Evolutionary conservation across 2,888 invertebrate genomes (phyloP).

Genomic region (Oxyteleia sp.): DNA sequence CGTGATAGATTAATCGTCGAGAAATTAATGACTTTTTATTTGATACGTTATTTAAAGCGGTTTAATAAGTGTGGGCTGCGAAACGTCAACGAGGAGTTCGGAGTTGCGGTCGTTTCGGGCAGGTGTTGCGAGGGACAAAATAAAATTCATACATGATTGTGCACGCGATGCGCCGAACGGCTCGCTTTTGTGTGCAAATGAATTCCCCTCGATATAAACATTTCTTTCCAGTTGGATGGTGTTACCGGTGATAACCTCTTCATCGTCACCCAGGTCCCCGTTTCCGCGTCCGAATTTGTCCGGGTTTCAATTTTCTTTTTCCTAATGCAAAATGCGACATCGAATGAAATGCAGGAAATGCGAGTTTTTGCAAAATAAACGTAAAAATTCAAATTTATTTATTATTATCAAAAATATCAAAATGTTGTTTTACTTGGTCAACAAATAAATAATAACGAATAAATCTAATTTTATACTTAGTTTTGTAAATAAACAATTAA

Average conservation of each 20-base stretch:
- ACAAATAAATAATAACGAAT: too few relatives aligned
- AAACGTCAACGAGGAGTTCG: neutral
- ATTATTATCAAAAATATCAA: too few relatives aligned
- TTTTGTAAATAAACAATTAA: too few relatives aligned
- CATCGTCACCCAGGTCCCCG: neutral
- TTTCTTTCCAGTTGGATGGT: constrained; percentile 46
- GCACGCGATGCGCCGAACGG: constrained; percentile 23
- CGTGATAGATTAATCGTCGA: constrained; percentile 1
- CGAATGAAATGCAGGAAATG: too few relatives aligned
- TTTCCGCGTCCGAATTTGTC: neutral
- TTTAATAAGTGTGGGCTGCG: constrained; percentile 13
- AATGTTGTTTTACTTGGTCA: too few relatives aligned
- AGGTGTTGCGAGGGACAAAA: constrained; percentile 32
- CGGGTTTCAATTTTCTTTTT: neutral
- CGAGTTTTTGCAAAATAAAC: too few relatives aligned
- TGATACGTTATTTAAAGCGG: constrained; percentile 11
- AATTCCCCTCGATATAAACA: constrained; percentile 36
- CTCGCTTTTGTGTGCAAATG: constrained; percentile 54
- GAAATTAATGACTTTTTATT: neutral
- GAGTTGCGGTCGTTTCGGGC: constrained; percentile 20
- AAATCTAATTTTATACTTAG: too few relatives aligned
- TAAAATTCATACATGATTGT: constrained; percentile 43
- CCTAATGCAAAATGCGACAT: too few relatives aligned
- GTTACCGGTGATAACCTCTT: constrained; percentile 30
- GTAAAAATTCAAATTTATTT: too few relatives aligned